Percentiles rank a stretch among this genome's conserved stretches.
Conservation (phyloP, 2,888 invertebrate genomes). For the Caenorhabditis japonica region DNA sequence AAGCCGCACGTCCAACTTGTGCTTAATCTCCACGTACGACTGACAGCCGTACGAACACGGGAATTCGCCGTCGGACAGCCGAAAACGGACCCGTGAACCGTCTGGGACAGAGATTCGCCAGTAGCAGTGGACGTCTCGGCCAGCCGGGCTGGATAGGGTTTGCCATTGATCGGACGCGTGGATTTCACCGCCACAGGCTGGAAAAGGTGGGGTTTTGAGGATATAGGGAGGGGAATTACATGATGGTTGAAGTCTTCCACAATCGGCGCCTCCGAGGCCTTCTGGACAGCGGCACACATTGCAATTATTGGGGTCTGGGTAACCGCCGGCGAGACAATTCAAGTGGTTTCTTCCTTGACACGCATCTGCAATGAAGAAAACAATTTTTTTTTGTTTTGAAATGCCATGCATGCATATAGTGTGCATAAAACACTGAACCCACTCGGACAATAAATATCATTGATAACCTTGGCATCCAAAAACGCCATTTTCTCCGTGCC, state of each 20-base stretch:
- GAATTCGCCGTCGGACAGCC: constrained; percentile 76
- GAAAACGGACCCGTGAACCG: constrained; percentile 74
- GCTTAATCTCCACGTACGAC: constrained; percentile 76
- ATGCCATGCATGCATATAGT: neutral
- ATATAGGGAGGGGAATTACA: constrained; percentile 52
- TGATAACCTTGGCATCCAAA: constrained; percentile 76
- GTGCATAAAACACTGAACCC: constrained; percentile 21
- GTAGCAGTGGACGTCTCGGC: constrained; percentile 74
- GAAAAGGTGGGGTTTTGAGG: constrained; percentile 29
- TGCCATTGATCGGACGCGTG: constrained; percentile 76
- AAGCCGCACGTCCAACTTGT: constrained; percentile 74
- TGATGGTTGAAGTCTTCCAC: constrained; percentile 73
- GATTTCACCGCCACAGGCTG: constrained; percentile 75
- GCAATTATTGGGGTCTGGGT: constrained; percentile 77
- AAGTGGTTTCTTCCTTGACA: constrained; percentile 65
- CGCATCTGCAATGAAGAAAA: constrained; percentile 67
- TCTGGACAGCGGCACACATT: constrained; percentile 72
- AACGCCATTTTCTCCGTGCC: constrained; percentile 77
- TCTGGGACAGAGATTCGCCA: constrained; percentile 75
- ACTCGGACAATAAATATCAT: constrained; percentile 77
- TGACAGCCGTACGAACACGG: constrained; percentile 77
- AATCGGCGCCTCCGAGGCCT: constrained; percentile 76
- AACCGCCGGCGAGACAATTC: constrained; percentile 74
- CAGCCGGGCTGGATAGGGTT: constrained; percentile 72
- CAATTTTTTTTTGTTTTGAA: neutral